A percentile compares a stretch with the other conserved stretches of the same genome.
Conservation (phyloP, 2,113 vertebrate genomes). For the Pachycephala philippinensis region DNA sequence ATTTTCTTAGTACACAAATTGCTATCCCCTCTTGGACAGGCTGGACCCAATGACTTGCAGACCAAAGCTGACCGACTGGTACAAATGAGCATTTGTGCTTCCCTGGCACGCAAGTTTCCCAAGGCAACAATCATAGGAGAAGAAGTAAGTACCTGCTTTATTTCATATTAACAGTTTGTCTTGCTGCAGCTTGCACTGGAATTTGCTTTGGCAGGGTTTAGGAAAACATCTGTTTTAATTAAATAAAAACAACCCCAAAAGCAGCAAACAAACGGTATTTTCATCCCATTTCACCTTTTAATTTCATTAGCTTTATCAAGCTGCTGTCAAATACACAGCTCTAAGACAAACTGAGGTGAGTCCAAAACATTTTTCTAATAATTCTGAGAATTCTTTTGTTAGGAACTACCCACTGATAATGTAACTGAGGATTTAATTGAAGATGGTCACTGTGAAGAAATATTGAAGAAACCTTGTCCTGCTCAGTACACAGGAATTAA, state of each 20-base stretch:
- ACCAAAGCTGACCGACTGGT: constrained; percentile 92
- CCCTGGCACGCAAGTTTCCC: constrained; percentile 86
- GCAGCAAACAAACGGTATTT: neutral
- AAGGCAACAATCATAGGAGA: constrained; percentile 94
- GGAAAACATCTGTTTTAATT: neutral
- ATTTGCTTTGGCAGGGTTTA: neutral
- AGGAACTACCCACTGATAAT: constrained; percentile 87
- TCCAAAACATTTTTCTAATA: neutral
- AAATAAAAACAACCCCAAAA: neutral
- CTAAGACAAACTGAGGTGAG: neutral
- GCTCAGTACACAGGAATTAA: constrained; percentile 80
- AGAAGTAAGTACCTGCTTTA: constrained; percentile 76
- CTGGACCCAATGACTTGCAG: constrained; percentile 88
- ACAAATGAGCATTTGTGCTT: constrained; percentile 93
- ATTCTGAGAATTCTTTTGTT: neutral
- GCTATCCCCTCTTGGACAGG: constrained; percentile 64
- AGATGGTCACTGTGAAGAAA: constrained; percentile 81
- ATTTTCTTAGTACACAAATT: neutral
- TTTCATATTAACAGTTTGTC: neutral
- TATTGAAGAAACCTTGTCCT: constrained; percentile 86
- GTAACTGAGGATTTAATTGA: constrained; percentile 87
- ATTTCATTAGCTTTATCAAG: neutral
- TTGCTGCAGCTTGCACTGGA: neutral
- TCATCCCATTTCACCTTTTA: neutral
- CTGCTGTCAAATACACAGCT: neutral